phyloP scores from a whole-genome alignment of 1,140 invertebrate genomes.

The Meteorus sp. region DNA sequence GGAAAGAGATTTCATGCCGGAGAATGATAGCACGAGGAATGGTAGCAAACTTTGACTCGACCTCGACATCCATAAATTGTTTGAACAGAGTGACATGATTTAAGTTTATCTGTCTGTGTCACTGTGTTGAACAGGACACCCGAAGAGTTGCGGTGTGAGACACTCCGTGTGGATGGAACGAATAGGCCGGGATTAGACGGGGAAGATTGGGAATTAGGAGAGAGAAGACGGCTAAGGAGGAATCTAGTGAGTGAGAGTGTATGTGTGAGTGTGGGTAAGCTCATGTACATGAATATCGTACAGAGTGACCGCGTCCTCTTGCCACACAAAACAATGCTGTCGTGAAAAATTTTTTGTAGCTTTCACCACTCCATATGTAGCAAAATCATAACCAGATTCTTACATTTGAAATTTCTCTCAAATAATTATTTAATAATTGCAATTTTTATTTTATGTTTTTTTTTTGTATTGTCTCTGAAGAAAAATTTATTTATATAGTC shows the following conservation, averaged over 20 bases:
- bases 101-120: no score
- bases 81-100: no score
- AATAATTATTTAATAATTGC: slow-evolving; percentile 2
- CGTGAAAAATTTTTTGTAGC: no score
- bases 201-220: neutral
- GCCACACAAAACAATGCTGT: no score
- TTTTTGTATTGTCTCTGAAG: slow-evolving; percentile 1
- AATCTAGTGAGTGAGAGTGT: neutral
- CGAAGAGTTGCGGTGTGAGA: no score
- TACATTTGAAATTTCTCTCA: neutral
- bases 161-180: slow-evolving; percentile 18
- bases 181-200: slow-evolving; percentile 27
- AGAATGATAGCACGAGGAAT: slow-evolving; percentile 21
- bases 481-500: slow-evolving; percentile 2
- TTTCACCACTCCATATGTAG: no score
- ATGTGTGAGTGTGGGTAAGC: slow-evolving; percentile 4
- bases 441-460: slow-evolving; percentile 9
- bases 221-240: neutral
- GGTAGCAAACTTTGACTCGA: slow-evolving; percentile 20
- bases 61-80: slow-evolving; percentile 39
- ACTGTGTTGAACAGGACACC: no score
- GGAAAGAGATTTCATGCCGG: slow-evolving; percentile 4
- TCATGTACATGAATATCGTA: neutral
- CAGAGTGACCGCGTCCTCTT: no score
- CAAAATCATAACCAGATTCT: no score